Evolutionary conservation across 2,113 vertebrate genomes (phyloP).

Genomic region (Gallinago jamesoni): DNA sequence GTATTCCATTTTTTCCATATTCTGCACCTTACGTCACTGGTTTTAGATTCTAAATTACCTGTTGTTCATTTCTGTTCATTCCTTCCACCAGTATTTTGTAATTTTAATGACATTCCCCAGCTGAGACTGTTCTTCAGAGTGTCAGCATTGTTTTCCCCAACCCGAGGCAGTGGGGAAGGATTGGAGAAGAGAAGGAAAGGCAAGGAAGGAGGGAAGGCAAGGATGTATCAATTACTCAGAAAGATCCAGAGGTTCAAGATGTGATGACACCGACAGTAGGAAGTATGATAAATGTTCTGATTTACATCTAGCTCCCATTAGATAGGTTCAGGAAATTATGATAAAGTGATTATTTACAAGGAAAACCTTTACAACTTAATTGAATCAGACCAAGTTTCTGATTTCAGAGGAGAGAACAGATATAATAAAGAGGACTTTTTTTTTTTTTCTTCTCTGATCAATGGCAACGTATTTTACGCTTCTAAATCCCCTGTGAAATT

Average conservation of each 20-base stretch:
- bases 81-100: conserved; percentile 56
- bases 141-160: neutral
- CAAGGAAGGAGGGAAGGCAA: neutral
- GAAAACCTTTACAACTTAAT: conserved; percentile 55
- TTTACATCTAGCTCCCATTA: conserved; percentile 64
- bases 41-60: conserved; percentile 65
- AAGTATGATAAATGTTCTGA: conserved; percentile 61
- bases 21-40: conserved; percentile 76
- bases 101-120: conserved; percentile 61
- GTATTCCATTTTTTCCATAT: conserved; percentile 68
- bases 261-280: neutral
- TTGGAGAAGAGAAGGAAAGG: neutral
- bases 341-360: conserved; percentile 65
- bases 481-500: neutral
- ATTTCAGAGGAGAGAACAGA: neutral
- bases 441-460: neutral
- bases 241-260: conserved; percentile 42
- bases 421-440: neutral
- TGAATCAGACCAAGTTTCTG: conserved; percentile 31
- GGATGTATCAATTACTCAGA: conserved; percentile 43
- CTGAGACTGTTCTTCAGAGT: conserved; percentile 20
- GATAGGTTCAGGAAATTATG: conserved; percentile 65
- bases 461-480: neutral
- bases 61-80: conserved; percentile 50
- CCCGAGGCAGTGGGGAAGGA: neutral